Conservation (phyloP, 2,797 vertebrate genomes). For the Carduelis carduelis region DNA sequence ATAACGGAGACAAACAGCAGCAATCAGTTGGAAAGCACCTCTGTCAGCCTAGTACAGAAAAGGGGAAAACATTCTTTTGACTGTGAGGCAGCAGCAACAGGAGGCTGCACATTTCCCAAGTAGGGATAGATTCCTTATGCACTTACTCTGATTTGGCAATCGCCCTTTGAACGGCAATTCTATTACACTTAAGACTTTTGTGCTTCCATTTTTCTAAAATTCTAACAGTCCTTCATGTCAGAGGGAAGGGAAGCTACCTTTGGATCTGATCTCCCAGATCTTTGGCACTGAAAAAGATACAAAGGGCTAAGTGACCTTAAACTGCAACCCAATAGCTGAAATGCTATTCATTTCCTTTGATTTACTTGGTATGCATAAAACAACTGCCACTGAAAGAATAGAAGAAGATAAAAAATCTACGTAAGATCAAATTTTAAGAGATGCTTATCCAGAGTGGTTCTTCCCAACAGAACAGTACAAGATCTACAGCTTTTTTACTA, state of each 20-base stretch:
- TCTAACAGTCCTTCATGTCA: not conserved
- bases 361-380: not conserved
- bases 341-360: not conserved
- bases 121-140: not conserved
- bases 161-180: rapidly evolving
- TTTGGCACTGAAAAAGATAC: not conserved
- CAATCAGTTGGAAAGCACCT: not conserved
- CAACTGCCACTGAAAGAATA: not conserved
- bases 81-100: not conserved
- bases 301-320: not conserved
- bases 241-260: not conserved
- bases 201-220: not conserved
- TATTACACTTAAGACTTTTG: not conserved
- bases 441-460: not conserved
- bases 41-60: not conserved
- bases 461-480: not conserved
- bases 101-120: not conserved
- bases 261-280: not conserved
- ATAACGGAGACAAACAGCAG: not conserved
- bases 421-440: not conserved
- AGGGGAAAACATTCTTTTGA: rapidly evolving
- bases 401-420: not conserved
- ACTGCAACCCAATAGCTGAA: not conserved
- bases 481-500: not conserved
- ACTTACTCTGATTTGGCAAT: not conserved